These are phyloP conservation scores for Seladonia tumulorum DNA, from an alignment of 2,888 invertebrate genomes.

Conservation along the genomic window DNA sequence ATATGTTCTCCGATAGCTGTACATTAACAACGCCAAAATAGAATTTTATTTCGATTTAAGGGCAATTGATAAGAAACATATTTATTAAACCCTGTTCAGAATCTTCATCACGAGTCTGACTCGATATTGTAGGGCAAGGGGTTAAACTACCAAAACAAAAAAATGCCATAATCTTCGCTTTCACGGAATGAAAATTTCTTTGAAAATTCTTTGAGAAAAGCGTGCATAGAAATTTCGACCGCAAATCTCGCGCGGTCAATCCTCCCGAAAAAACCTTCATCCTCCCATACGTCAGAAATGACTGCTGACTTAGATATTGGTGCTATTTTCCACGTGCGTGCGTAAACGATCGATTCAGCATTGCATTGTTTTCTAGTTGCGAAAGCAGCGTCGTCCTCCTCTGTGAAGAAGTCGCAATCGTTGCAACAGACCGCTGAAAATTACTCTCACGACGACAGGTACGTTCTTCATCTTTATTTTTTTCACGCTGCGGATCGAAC, in stretches of 20 bases:
- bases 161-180: not conserved
- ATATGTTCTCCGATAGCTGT: too few species aligned
- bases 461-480: constrained; percentile 29
- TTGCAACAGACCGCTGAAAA: constrained; percentile 82
- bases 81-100: too few species aligned
- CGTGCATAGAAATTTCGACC: constrained; percentile 40
- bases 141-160: too few species aligned
- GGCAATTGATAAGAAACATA: too few species aligned
- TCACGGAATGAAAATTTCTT: too few species aligned
- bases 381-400: constrained; percentile 79
- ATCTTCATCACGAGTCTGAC: too few species aligned
- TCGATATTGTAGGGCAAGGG: too few species aligned
- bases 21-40: too few species aligned
- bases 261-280: constrained; percentile 3
- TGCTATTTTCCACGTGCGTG: constrained; percentile 20
- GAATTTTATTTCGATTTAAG: too few species aligned
- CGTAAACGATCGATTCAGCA: constrained; percentile 40
- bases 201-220: not conserved
- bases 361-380: constrained; percentile 80
- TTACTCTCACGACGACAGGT: constrained; percentile 82
- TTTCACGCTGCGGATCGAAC: not conserved
- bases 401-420: constrained; percentile 83
- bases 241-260: constrained; percentile 6
- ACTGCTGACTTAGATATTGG: constrained; percentile 40
- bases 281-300: constrained; percentile 21